These are phyloP conservation scores for Choloepus hoffmanni DNA, from an alignment of 2,113 vertebrate species.

Conservation along the genomic window DNA sequence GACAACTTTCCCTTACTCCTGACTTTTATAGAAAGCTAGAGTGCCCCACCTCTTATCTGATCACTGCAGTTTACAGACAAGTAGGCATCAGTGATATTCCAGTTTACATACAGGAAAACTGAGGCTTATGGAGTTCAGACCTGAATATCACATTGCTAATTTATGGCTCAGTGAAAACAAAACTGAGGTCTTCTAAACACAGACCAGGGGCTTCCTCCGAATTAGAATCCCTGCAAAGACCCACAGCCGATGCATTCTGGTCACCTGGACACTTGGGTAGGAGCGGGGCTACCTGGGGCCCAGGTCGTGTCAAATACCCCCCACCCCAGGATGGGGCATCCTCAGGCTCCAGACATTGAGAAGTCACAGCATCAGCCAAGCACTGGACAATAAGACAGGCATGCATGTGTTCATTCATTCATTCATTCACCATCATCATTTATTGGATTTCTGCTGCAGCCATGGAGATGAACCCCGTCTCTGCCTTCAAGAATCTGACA, in stretches of 20 bases:
- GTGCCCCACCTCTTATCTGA: background rate
- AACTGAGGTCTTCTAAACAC: too few relatives aligned
- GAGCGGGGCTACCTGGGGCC: too few relatives aligned
- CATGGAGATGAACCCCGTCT: background rate
- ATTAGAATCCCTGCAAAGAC: too few relatives aligned
- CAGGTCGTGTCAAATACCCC: background rate
- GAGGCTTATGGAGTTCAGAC: background rate
- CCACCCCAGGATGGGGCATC: too few relatives aligned
- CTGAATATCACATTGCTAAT: too few relatives aligned
- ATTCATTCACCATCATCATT: background rate
- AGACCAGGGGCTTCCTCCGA: too few relatives aligned
- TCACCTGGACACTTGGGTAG: too few relatives aligned
- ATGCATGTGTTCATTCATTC: background rate
- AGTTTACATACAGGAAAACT: background rate
- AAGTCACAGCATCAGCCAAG: background rate
- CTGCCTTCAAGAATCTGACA: background rate
- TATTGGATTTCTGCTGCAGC: background rate
- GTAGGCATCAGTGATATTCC: background rate
- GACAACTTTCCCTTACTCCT: background rate
- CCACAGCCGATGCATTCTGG: too few relatives aligned
- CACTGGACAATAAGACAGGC: background rate
- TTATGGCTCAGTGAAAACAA: too few relatives aligned
- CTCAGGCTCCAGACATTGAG: too few relatives aligned
- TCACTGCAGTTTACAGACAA: too few relatives aligned
- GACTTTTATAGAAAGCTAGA: background rate